A percentile compares a stretch with the other conserved stretches of the same genome.
phyloP scores from a whole-genome alignment of 2,113 vertebrate species.

The Colius striatus region DNA sequence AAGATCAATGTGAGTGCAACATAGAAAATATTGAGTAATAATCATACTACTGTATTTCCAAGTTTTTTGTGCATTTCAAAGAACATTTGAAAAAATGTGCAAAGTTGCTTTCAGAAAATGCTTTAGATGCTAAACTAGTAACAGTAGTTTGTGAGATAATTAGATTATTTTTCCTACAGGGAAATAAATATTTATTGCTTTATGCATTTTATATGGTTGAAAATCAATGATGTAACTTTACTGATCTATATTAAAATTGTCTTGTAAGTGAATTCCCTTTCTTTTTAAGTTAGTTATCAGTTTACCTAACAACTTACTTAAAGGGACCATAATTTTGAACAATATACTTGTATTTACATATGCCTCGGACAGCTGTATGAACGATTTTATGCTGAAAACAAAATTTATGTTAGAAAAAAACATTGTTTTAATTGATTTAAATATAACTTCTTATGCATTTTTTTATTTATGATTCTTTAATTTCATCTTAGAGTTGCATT shows the following conservation, averaged over 20 bases:
- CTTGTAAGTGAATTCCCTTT: neutral
- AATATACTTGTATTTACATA: neutral
- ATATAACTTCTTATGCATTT: neutral
- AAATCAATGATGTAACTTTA: slow-evolving; percentile 4
- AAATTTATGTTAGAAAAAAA: neutral
- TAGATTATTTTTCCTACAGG: slow-evolving; percentile 29
- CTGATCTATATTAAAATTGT: neutral
- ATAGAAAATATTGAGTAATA: neutral
- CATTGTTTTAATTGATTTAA: neutral
- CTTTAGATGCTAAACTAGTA: slow-evolving; percentile 27
- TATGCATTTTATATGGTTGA: neutral
- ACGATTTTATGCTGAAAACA: neutral
- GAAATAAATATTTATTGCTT: neutral
- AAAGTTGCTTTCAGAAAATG: slow-evolving; percentile 23
- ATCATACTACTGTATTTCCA: neutral
- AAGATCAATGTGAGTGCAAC: neutral
- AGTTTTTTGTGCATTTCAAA: slow-evolving; percentile 26
- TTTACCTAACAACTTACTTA: neutral
- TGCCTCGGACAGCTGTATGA: neutral
- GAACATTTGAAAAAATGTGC: slow-evolving; percentile 13
- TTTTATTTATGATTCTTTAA: neutral
- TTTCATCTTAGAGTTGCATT: neutral
- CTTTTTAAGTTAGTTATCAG: neutral
- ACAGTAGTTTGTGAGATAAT: slow-evolving; percentile 2
- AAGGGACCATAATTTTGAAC: neutral